Evolutionary conservation across 2,113 vertebrate genomes (phyloP), one percentile per base, ranked within the genome.

Genomic region (Sinocyclocheilus anshuiensis): DNA sequence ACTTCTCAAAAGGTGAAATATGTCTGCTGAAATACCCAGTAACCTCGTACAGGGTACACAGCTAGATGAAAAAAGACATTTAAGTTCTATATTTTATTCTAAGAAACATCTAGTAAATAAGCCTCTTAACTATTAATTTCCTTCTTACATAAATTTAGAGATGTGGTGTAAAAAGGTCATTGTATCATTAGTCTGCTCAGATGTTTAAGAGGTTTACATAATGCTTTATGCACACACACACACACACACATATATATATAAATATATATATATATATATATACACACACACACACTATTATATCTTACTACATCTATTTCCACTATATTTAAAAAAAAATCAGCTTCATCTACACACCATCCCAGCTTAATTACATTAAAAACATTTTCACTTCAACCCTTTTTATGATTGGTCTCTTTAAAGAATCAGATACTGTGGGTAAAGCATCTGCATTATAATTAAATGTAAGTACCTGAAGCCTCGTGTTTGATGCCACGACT

Each of bases 401-500:
- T 24, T 20, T 65, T 8, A 50, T 50, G 0, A 2, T 24, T 15
- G 10, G 2, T 9, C 48, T 29, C 45, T 77, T 48, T 50, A 50
- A 77, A 42, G 3, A 45, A 59, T 33, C 53, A 55, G 53, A 16
- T 4, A 55, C 16, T 0, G 53, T 55, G 53, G 53, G 16, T 59
- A 63, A 22, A 6, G 39, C 16, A 36, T 77, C 13, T 67, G 45
- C 26, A 81, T 78, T 6, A 6, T 45, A 85, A 29, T 29, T 33
- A 33, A 0, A 45, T 24, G 7, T 10, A 2, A 50, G 91, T 95
- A 97, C 97, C 96, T 97, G 97, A 84, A 97, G 92, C 91, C 95
- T 96, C 0, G 96, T 97, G 90, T 97, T 97, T 53, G 97, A 97
- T 91, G 97, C 96, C 91, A 97, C 97, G 83, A 97, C 96, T 90